phyloP scores from a whole-genome alignment of 2,888 invertebrate genomes.

The Drosophila putrida region DNA sequence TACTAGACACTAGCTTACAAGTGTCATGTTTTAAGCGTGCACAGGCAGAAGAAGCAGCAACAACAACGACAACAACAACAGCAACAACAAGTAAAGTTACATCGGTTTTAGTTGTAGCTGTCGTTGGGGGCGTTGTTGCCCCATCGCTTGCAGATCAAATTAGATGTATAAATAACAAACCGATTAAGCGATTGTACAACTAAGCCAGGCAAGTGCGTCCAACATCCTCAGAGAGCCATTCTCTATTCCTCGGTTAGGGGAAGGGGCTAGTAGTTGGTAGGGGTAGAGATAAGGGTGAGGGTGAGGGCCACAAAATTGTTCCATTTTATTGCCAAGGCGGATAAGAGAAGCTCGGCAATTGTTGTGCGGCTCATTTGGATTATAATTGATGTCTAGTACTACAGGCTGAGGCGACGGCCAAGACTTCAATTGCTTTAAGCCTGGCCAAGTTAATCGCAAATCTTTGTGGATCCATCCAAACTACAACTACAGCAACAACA shows the following conservation, averaged over 20 bases:
- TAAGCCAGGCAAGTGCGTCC: conserved; percentile 63
- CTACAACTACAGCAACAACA: conserved; percentile 9
- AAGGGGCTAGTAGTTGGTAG: not conserved
- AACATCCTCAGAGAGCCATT: conserved; percentile 54
- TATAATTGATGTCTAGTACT: conserved; percentile 71
- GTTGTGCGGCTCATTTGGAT: conserved; percentile 76
- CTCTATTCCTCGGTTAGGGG: conserved; percentile 1
- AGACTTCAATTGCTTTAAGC: conserved; percentile 61
- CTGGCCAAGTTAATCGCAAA: conserved; percentile 62
- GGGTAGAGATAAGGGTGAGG: conserved; percentile 1
- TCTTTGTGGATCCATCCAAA: conserved; percentile 31
- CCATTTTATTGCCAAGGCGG: conserved; percentile 77
- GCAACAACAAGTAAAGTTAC: conserved; percentile 37
- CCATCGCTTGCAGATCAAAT: conserved; percentile 78
- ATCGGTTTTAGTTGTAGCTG: conserved; percentile 32
- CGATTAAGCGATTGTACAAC: conserved; percentile 78
- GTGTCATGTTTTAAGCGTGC: conserved; percentile 72
- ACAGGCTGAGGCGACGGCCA: conserved; percentile 8
- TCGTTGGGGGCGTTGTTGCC: conserved; percentile 48
- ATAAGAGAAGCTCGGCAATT: conserved; percentile 65
- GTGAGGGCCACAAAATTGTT: conserved; percentile 44
- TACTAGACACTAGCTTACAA: conserved; percentile 68
- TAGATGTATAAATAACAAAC: conserved; percentile 82
- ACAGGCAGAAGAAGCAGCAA: conserved; percentile 25
- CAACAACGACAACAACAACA: conserved; percentile 39